These are phyloP conservation scores for Pan paniscus DNA, from an alignment of 2,113 vertebrate genomes.

Conservation along the genomic window DNA sequence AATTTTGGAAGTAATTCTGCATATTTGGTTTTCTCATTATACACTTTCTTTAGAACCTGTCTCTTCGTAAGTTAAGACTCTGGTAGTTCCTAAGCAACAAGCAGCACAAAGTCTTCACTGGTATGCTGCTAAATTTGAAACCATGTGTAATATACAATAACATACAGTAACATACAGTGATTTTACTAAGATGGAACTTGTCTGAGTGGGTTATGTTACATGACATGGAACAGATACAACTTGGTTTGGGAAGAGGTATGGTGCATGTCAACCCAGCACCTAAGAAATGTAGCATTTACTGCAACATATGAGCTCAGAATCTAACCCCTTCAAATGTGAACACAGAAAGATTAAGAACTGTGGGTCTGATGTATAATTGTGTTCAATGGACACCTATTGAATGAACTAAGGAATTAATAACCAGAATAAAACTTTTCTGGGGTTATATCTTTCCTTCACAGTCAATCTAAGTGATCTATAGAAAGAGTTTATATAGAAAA, in stretches of 20 bases:
- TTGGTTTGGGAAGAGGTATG: background rate
- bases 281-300: background rate
- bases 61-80: background rate
- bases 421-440: background rate
- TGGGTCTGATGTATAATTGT: background rate
- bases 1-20: background rate
- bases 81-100: background rate
- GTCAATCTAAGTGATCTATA: background rate
- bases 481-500: background rate
- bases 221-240: background rate
- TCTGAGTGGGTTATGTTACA: background rate
- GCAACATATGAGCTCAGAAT: background rate
- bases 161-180: background rate
- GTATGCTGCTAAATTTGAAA: background rate
- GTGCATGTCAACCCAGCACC: background rate
- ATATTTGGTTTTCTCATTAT: background rate
- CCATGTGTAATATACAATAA: background rate
- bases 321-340: background rate
- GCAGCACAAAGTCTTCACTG: background rate
- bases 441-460: background rate
- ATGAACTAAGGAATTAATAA: conserved; percentile 7
- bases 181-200: background rate
- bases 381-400: background rate
- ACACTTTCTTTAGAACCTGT: background rate
- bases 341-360: background rate